Base-by-base conservation (phyloP, 1,140 invertebrate species). In the Piezodorus guildinii region DNA sequence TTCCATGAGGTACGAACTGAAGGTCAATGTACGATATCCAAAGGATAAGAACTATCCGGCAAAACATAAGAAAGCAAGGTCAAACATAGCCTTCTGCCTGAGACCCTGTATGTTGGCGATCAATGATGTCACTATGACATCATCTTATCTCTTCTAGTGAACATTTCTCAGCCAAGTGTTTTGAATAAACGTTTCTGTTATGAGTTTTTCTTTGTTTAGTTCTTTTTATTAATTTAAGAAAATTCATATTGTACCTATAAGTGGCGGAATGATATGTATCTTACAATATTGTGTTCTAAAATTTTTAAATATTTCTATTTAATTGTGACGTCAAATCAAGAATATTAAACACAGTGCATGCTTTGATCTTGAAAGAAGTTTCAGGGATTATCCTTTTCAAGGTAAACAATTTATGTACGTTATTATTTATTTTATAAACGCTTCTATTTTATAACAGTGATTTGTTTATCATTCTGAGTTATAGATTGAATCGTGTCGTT, bases 111-210 rank as follows among this genome's bases (percentile, higher is more conserved):
- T 44, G 63, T 65, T 56, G 56, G 63, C 63, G 63, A 65, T 65
- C 63, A 60, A 65, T 65, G 63, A 65, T 60, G 58, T 65, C 63
- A 65, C 54, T 60, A 60, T 65, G 63, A 65, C 63, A 65, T 65
- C 63, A 65, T 60, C 63, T 58, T 59, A 44, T 60, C 52, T 60
- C 56, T 39, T 46, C 62, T 58, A 64, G 52, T 54, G 62, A 60
- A 60, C 58, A 60, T 60, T 60, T 60, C 52, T 56, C 52, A 56
- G 23, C 52, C 52, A 56, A 56, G 19, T 56, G 52, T 56, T 56
- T 56, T 56, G 17, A 56, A 56, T 39, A 39, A 56, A 25, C 52
- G 17, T 56, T 56, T 56, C 52, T 23, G 17, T 23, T 21, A 23
- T 23, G 52, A 23, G 19, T 16, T 25, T 23, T 56, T 25, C 23